phyloP scores from a whole-genome alignment of 2,113 vertebrate genomes.

The Pitta sordida region DNA sequence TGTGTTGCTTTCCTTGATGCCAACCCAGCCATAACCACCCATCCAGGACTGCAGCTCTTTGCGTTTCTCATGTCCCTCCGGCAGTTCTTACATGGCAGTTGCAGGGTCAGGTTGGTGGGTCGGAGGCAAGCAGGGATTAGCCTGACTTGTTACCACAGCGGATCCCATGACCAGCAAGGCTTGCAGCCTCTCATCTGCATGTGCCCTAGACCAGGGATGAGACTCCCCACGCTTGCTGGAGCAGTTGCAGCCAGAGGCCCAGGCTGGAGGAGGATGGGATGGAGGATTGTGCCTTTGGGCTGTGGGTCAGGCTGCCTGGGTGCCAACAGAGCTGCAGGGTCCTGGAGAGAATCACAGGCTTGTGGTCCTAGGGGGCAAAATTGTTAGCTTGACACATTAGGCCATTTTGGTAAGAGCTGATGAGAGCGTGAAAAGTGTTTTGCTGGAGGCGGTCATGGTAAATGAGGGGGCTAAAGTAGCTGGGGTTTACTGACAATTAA shows the following conservation, averaged over 20 bases:
- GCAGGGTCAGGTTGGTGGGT: background rate
- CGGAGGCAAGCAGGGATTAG: background rate
- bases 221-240: background rate
- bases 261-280: background rate
- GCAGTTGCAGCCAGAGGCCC: background rate
- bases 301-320: background rate
- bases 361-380: background rate
- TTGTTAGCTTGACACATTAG: background rate
- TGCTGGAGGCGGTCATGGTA: slow-evolving; percentile 8
- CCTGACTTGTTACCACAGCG: background rate
- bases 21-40: background rate
- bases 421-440: background rate
- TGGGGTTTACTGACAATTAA: slow-evolving; percentile 11
- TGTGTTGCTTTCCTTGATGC: rapidly evolving
- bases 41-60: background rate
- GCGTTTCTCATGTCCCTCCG: background rate
- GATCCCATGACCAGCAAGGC: background rate
- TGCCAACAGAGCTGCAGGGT: background rate
- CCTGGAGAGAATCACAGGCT: background rate
- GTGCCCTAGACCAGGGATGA: background rate
- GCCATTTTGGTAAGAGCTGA: background rate
- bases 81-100: background rate
- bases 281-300: background rate
- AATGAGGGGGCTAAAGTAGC: slow-evolving; percentile 10
- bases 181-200: background rate